Evolutionary conservation across 1,140 invertebrate genomes (phyloP).

Genomic region (Ips nitidus): DNA sequence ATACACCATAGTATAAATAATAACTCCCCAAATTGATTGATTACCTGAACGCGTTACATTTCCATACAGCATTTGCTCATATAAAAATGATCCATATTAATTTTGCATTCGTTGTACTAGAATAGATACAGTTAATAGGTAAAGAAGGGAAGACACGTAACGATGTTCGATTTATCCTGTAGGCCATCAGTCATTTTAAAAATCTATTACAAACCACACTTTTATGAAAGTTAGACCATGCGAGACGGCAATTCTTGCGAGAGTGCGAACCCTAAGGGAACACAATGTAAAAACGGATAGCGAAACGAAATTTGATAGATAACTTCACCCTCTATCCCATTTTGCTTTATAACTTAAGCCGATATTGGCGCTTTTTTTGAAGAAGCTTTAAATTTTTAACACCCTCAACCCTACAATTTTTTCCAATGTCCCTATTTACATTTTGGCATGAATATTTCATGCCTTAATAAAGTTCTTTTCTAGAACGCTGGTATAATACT

Average conservation of each 20-base stretch:
- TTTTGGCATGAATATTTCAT: background rate
- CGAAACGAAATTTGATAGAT: constrained; percentile 18
- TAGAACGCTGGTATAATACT: background rate
- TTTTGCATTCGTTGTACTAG: too few species aligned
- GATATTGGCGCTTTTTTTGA: constrained; percentile 1
- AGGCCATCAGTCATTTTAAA: constrained; percentile 28
- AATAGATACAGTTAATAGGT: too few species aligned
- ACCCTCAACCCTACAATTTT: background rate
- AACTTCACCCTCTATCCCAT: constrained; percentile 13
- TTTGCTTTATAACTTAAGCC: constrained; percentile 13
- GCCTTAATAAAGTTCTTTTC: background rate
- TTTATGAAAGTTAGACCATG: constrained; percentile 29
- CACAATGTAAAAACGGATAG: constrained; percentile 17
- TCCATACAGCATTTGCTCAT: too few species aligned
- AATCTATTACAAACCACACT: constrained; percentile 31
- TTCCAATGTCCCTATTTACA: background rate
- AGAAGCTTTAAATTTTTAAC: constrained; percentile 10
- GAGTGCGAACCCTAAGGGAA: constrained; percentile 14
- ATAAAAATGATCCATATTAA: too few species aligned
- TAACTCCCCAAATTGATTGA: too few species aligned
- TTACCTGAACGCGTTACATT: too few species aligned
- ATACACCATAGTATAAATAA: too few species aligned
- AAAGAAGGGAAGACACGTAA: background rate
- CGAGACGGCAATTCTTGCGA: constrained; percentile 10
- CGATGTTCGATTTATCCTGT: constrained; percentile 1